Base-by-base conservation (phyloP, 2,797 vertebrate genomes). In the Balearica regulorum region DNA sequence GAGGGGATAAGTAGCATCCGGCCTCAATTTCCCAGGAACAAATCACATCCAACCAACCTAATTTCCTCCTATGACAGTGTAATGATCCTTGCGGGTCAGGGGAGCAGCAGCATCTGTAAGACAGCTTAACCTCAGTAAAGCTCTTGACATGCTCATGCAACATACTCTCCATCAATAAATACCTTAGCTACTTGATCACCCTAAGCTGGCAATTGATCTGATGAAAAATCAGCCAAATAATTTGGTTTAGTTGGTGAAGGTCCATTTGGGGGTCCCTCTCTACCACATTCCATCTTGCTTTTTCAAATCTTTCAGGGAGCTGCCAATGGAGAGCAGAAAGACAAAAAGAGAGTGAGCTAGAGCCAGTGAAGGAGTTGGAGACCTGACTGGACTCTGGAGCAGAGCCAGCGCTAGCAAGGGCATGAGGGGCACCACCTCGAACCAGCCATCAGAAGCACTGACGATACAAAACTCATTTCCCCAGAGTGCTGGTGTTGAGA, bases 11-110 rank as follows among this genome's bases (percentile, higher is more conserved):
- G 90, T 37, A 80, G 44, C 71, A 92, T 93, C 94, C 41, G 3
- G 73, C 92, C 93, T 93, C 89, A 84, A 85, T 97, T 95, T 96
- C 73, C 84, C 75, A 80, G 53, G 83, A 94, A 87, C 60, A 93
- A 96, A 96, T 96, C 83, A 91, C 6, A 5, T 85, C 93, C 90
- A 70, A 70, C 81, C 92, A 93, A 33, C 68, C 84, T 64, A 90
- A 95, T 96, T 96, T 96, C 94, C 71, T 93, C 26, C 60, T 33
- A 4, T 73, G 96, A 90, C 95, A 95, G 55, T 5, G 44, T 91
- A 94, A 96, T 87, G 90, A 92, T 75, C 73, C 83, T 79, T 57
- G 24, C 0, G 15, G 93, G 95, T 95, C 90, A 96, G 51, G 51
- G 70, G 68, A 73, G 78, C 73, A 93, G 89, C 66, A 87, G 81